Conservation (phyloP, 64 coral and sea anemone genomes). For the Montipora capricornis region DNA sequence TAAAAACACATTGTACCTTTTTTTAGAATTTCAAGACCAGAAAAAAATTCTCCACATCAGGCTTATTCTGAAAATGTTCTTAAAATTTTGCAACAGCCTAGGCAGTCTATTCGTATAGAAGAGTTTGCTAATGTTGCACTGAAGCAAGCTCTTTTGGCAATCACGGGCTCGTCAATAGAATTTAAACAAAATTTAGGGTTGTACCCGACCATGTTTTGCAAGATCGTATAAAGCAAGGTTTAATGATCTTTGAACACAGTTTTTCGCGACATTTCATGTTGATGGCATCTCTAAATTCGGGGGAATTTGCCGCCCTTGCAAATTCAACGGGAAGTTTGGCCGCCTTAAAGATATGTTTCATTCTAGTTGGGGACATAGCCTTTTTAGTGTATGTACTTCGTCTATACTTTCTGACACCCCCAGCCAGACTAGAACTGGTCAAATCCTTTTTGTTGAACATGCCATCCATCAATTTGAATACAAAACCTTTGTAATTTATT, state of each 20-base stretch:
- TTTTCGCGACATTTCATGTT: neutral
- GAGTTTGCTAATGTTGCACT: too few relatives aligned
- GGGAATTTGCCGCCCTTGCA: neutral
- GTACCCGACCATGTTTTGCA: neutral
- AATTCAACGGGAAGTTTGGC: slow-evolving; percentile 6
- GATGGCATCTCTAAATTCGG: slow-evolving; percentile 1
- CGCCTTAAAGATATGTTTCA: neutral
- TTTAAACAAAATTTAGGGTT: neutral
- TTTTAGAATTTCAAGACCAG: too few relatives aligned
- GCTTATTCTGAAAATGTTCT: too few relatives aligned
- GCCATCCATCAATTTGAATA: slow-evolving; percentile 10
- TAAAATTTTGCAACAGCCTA: too few relatives aligned
- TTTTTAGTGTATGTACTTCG: neutral
- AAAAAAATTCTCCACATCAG: too few relatives aligned
- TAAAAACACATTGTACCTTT: too few relatives aligned
- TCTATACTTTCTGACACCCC: slow-evolving; percentile 9
- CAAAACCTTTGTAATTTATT: neutral
- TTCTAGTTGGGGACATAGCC: neutral
- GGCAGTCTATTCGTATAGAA: too few relatives aligned
- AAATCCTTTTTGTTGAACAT: slow-evolving; percentile 1
- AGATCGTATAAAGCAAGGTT: neutral
- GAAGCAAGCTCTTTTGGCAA: too few relatives aligned
- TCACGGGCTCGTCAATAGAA: too few relatives aligned
- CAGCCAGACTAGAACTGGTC: slow-evolving; percentile 4
- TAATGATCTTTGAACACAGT: neutral